These are phyloP conservation scores for Hirtodrosophila confusa DNA, from an alignment of 2,888 invertebrate genomes.

Conservation along the genomic window DNA sequence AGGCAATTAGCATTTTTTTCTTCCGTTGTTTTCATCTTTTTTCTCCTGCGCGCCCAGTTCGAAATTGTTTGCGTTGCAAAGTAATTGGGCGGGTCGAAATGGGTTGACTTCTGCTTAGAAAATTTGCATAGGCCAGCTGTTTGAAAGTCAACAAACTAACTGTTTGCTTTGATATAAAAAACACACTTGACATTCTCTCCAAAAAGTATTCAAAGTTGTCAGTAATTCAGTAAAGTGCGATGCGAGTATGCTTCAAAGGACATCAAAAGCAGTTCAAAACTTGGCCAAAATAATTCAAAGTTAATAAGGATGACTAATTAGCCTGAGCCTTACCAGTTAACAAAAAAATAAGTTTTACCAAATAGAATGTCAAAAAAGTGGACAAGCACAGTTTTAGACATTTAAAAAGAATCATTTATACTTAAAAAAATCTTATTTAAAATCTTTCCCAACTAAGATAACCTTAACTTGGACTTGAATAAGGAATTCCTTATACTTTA, in stretches of 20 bases:
- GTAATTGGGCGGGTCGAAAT: constrained; percentile 18
- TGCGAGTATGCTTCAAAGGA: constrained; percentile 36
- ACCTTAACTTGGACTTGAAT: too few relatives aligned
- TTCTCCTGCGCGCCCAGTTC: constrained; percentile 5
- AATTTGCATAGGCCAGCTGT: constrained; percentile 49
- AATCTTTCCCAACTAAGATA: too few relatives aligned
- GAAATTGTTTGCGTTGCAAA: constrained; percentile 43
- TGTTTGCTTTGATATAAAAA: constrained; percentile 31
- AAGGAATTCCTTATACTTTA: too few relatives aligned
- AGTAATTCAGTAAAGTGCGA: constrained; percentile 16
- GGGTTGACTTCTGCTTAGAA: constrained; percentile 37
- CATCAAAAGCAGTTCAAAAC: constrained; percentile 44
- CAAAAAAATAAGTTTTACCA: background rate
- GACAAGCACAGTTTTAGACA: too few relatives aligned
- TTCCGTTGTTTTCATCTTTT: constrained; percentile 4
- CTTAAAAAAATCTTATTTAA: too few relatives aligned
- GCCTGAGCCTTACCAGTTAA: constrained; percentile 10
- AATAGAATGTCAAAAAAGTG: background rate
- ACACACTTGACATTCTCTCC: constrained; percentile 19
- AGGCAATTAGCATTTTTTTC: constrained; percentile 69
- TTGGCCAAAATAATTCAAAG: constrained; percentile 17
- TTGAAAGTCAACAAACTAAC: constrained; percentile 37
- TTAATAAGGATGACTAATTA: constrained; percentile 39
- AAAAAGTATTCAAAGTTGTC: constrained; percentile 37
- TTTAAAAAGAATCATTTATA: too few relatives aligned